Evolutionary conservation across 2,113 vertebrate species (phyloP).

Genomic region (Dascyllus trimaculatus): DNA sequence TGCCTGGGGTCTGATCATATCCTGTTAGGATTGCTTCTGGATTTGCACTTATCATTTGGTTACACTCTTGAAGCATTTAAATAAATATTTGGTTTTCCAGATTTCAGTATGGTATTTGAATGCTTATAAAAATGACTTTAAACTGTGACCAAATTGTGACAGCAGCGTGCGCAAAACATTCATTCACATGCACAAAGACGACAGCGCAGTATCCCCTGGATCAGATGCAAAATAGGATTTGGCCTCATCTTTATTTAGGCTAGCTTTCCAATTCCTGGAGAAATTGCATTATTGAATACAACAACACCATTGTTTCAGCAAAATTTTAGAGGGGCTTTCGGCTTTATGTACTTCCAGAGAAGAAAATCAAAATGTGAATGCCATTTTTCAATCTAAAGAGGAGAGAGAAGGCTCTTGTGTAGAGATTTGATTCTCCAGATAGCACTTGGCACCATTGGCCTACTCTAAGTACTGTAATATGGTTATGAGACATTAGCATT

Average conservation of each 20-base stretch:
- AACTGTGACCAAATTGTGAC: slow-evolving; percentile 21
- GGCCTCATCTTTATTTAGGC: slow-evolving; percentile 60
- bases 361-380: slow-evolving; percentile 56
- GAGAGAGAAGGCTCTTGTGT: slow-evolving; percentile 48
- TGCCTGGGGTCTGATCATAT: slow-evolving; percentile 40
- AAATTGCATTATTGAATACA: slow-evolving; percentile 71
- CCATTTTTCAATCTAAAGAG: slow-evolving; percentile 38
- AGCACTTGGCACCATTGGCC: slow-evolving; percentile 61
- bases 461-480: slow-evolving; percentile 67
- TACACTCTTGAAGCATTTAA: slow-evolving; percentile 24
- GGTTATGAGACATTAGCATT: slow-evolving; percentile 76
- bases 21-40: slow-evolving; percentile 45
- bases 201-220: slow-evolving; percentile 6
- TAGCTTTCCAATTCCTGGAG: slow-evolving; percentile 53
- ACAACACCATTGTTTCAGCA: slow-evolving; percentile 62
- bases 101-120: slow-evolving; percentile 7
- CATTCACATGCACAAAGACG: slow-evolving; percentile 6
- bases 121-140: background rate
- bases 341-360: slow-evolving; percentile 50
- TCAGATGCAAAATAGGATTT: slow-evolving; percentile 57
- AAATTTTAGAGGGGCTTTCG: slow-evolving; percentile 52
- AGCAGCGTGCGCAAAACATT: slow-evolving; percentile 21
- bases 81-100: slow-evolving; percentile 19
- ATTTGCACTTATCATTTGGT: slow-evolving; percentile 53
- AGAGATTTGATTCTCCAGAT: slow-evolving; percentile 75